phyloP scores from a whole-genome alignment of 1,140 invertebrate genomes.

The Oncopodura yosiiana region DNA sequence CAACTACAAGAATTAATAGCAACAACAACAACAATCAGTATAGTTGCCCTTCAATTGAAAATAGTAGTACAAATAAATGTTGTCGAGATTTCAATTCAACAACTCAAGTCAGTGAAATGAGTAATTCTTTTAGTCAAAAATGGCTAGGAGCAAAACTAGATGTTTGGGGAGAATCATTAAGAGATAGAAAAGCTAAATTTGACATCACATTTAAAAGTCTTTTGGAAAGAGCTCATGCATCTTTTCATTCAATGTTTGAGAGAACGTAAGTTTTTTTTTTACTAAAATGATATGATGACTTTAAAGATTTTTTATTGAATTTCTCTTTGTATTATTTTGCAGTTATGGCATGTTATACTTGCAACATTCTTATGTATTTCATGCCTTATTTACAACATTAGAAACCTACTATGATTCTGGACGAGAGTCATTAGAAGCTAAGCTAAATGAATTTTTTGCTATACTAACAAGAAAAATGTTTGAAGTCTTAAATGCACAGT shows the following conservation, averaged over 20 bases:
- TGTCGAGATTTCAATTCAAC: slow-evolving; percentile 21
- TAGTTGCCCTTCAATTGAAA: not conserved
- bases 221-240: slow-evolving; percentile 26
- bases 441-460: slow-evolving; percentile 87
- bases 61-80: slow-evolving; percentile 18
- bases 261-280: slow-evolving; percentile 27
- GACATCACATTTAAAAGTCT: slow-evolving; percentile 32
- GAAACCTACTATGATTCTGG: slow-evolving; percentile 81
- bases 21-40: not conserved
- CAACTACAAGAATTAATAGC: not conserved
- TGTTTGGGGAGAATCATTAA: slow-evolving; percentile 20
- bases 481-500: slow-evolving; percentile 81
- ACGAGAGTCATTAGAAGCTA: slow-evolving; percentile 65
- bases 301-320: not conserved
- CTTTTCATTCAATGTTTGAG: slow-evolving; percentile 35
- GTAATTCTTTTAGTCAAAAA: slow-evolving; percentile 17
- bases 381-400: slow-evolving; percentile 77
- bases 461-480: slow-evolving; percentile 94
- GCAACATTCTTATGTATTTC: slow-evolving; percentile 84
- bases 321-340: not conserved
- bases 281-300: not conserved
- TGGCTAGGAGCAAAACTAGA: slow-evolving; percentile 31
- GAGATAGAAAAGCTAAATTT: slow-evolving; percentile 30
- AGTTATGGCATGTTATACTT: slow-evolving; percentile 87
- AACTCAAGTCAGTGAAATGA: slow-evolving; percentile 8